Evolutionary conservation across 2,113 vertebrate species (phyloP).

Genomic region (Balaeniceps rex): DNA sequence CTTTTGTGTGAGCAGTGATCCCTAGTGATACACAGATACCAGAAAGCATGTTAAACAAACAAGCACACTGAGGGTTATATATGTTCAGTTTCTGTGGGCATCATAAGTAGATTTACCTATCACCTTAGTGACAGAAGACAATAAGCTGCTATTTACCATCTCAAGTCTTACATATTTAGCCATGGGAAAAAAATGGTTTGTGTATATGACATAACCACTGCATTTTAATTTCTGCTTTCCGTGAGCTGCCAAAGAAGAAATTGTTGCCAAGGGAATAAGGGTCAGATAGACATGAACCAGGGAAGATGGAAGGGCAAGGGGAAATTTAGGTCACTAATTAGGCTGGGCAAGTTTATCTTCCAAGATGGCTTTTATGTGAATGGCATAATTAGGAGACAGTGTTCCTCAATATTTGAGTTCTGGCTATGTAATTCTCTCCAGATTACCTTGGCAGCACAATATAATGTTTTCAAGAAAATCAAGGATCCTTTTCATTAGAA

Average conservation of each 20-base stretch:
- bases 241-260: not conserved
- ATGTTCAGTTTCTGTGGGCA: not conserved
- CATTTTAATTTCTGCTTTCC: not conserved
- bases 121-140: not conserved
- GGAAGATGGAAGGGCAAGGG: not conserved
- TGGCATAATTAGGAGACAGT: not conserved
- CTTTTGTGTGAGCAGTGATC: not conserved
- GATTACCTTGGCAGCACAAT: not conserved
- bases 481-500: not conserved
- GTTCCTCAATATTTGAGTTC: not conserved
- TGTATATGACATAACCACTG: not conserved
- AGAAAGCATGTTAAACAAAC: not conserved
- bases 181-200: not conserved
- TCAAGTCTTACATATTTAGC: not conserved
- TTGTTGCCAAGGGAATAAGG: not conserved
- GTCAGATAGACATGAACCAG: not conserved
- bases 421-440: not conserved
- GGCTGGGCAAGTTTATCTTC: not conserved
- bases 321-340: not conserved
- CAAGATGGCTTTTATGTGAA: not conserved
- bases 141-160: not conserved
- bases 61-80: not conserved
- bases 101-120: not conserved
- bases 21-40: not conserved
- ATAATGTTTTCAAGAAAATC: not conserved